Evolutionary conservation across 2,888 invertebrate species (phyloP).

Genomic region (Ceriagrion tenellum): DNA sequence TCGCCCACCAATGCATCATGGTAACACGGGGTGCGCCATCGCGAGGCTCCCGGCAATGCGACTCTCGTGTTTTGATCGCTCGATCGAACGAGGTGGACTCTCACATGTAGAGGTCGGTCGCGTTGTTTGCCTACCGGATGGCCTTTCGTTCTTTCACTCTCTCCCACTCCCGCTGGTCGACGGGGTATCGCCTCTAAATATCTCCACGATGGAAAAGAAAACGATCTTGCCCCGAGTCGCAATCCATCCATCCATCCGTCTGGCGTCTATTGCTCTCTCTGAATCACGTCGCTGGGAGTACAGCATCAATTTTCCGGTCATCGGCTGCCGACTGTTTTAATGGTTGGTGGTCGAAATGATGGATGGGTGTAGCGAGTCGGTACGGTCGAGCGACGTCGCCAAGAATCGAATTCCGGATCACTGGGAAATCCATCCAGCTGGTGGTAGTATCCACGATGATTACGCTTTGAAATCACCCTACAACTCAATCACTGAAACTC

Average conservation of each 20-base stretch:
- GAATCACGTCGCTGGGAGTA: background rate
- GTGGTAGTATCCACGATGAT: no score
- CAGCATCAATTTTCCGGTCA: conserved; percentile 18
- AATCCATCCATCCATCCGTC: conserved; percentile 1
- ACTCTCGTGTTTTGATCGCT: background rate
- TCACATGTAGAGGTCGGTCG: background rate
- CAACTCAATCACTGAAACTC: background rate
- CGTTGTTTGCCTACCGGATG: background rate
- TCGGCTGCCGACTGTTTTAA: background rate
- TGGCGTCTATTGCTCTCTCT: background rate
- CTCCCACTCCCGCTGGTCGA: background rate
- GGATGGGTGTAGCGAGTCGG: background rate
- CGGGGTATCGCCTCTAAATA: background rate
- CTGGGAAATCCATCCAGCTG: background rate
- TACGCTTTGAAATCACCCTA: background rate
- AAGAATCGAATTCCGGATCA: background rate
- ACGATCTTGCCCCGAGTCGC: background rate
- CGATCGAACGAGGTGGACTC: background rate
- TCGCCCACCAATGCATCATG: conserved; percentile 11
- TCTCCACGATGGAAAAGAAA: background rate
- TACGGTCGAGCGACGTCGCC: background rate
- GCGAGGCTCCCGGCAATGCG: background rate
- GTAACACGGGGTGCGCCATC: background rate
- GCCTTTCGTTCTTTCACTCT: background rate
- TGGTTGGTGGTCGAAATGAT: background rate